Percentiles rank a stretch among this genome's conserved stretches.
Conservation (phyloP, 1,140 invertebrate species). For the Antheraea mylitta region DNA sequence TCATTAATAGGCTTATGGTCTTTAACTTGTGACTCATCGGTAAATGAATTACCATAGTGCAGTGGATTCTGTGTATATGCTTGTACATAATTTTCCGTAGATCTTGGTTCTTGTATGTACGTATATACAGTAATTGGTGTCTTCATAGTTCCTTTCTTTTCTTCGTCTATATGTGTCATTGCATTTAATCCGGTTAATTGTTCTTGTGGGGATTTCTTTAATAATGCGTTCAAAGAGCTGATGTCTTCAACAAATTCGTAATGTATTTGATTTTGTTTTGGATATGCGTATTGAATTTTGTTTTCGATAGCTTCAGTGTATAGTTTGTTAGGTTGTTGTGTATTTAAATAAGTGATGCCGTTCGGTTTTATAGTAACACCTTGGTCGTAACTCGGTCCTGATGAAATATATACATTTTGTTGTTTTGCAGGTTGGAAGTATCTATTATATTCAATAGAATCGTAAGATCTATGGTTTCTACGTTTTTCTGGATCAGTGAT, state of each 20-base stretch:
- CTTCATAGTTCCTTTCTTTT: constrained; percentile 31
- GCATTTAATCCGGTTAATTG: constrained; percentile 54
- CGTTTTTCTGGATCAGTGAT: constrained; percentile 39
- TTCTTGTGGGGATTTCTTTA: constrained; percentile 47
- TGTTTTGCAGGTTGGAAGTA: constrained; percentile 44
- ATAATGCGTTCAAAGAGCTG: constrained; percentile 44
- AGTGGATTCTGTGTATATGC: constrained; percentile 22
- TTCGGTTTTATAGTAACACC: constrained; percentile 62
- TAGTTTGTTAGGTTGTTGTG: constrained; percentile 32
- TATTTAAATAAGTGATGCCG: constrained; percentile 31
- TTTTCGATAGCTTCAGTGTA: constrained; percentile 51
- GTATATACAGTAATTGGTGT: constrained; percentile 56
- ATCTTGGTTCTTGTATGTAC: constrained; percentile 49
- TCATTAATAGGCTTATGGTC: constrained; percentile 71
- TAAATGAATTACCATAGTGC: constrained; percentile 35
- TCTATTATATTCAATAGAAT: constrained; percentile 50
- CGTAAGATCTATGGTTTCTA: constrained; percentile 66
- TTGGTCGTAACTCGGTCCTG: constrained; percentile 47
- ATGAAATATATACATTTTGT: constrained; percentile 43
- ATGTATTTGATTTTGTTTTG: constrained; percentile 49
- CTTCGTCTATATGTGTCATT: constrained; percentile 35
- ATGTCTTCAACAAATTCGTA: constrained; percentile 50
- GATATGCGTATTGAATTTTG: constrained; percentile 43
- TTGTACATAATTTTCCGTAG: constrained; percentile 18
- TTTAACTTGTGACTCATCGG: constrained; percentile 30